Conservation (phyloP, 2,888 invertebrate species). For the Amiota communis region DNA sequence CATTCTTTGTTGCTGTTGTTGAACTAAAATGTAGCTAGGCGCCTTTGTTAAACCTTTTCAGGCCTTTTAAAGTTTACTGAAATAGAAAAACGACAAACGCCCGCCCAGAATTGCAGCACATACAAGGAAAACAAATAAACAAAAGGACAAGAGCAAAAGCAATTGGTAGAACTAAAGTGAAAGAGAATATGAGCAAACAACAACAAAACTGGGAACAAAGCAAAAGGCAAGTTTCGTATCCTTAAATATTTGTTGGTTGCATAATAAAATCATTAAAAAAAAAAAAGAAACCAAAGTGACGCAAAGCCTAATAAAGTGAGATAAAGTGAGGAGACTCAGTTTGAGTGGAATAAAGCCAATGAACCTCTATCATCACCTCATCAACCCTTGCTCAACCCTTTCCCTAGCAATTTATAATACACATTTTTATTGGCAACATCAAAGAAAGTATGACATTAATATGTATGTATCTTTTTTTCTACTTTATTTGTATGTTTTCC, state of each 20-base stretch:
- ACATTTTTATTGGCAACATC: conserved; percentile 58
- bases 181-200: neutral
- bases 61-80: conserved; percentile 47
- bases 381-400: no score
- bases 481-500: conserved; percentile 14
- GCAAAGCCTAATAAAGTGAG: no score
- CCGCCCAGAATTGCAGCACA: neutral
- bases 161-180: neutral
- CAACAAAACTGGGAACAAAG: neutral
- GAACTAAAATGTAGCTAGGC: conserved; percentile 32
- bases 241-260: no score
- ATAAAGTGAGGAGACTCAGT: neutral
- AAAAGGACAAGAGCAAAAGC: conserved; percentile 4
- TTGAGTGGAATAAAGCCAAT: conserved; percentile 16
- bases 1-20: conserved; percentile 34
- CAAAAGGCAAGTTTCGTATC: no score
- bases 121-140: neutral
- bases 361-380: conserved; percentile 6
- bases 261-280: no score
- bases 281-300: no score
- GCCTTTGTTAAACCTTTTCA: conserved; percentile 3
- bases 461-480: no score
- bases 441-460: conserved; percentile 51
- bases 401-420: no score
- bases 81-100: conserved; percentile 50